Evolutionary conservation across 2,888 invertebrate species (phyloP).

Genomic region (Caenorhabditis uteleia): DNA sequence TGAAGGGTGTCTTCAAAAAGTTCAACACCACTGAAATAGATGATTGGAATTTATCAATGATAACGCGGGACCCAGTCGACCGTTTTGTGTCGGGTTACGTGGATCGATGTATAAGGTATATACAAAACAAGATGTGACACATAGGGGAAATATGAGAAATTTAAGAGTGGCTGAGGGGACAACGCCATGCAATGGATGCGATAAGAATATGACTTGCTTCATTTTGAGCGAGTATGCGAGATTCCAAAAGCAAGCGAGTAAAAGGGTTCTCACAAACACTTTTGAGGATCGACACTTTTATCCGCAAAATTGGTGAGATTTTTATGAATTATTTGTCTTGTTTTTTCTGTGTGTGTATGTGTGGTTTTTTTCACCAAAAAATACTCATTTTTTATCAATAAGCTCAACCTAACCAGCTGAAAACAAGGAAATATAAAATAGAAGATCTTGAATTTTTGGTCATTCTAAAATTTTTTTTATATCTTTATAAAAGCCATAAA

Average conservation of each 20-base stretch:
- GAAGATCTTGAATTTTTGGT: too few relatives aligned
- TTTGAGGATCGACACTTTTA: conserved; percentile 65
- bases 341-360: background rate
- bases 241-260: conserved; percentile 45
- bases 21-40: conserved; percentile 17
- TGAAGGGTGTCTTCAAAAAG: conserved; percentile 25
- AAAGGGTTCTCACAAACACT: conserved; percentile 34
- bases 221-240: conserved; percentile 57
- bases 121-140: background rate
- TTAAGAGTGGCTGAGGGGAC: conserved; percentile 43
- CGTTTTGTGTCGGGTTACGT: conserved; percentile 64
- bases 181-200: conserved; percentile 62
- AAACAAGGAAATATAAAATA: too few relatives aligned
- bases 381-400: too few relatives aligned
- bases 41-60: conserved; percentile 50
- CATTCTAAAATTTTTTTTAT: too few relatives aligned
- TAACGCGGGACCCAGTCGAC: conserved; percentile 63
- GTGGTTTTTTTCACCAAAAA: too few relatives aligned
- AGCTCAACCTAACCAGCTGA: too few relatives aligned
- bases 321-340: conserved; percentile 20
- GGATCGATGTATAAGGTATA: conserved; percentile 63
- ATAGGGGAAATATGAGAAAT: conserved; percentile 4
- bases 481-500: too few relatives aligned
- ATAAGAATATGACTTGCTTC: conserved; percentile 65
- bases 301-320: conserved; percentile 63